phyloP scores from a whole-genome alignment of 2,113 vertebrate species.

The Riparia riparia region DNA sequence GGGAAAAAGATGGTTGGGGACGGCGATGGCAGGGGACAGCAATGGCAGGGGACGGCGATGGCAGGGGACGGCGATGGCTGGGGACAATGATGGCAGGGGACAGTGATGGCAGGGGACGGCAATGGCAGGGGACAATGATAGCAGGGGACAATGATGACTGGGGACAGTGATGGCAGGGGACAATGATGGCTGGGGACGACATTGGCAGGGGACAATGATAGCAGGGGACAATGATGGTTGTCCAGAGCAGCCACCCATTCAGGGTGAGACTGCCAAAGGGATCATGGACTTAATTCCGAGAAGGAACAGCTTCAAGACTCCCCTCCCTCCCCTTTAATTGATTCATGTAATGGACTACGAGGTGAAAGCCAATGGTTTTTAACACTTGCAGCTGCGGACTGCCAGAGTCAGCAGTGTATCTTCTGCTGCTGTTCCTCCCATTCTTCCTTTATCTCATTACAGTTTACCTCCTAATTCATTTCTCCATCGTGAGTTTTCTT shows the following conservation, averaged over 20 bases:
- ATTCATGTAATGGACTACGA: background rate
- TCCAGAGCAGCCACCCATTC: background rate
- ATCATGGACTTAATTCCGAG: background rate
- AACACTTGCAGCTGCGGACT: background rate
- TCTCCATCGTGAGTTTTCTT: background rate
- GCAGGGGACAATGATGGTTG: background rate
- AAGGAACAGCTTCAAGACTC: background rate
- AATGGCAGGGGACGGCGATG: too few relatives aligned
- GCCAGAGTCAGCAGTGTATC: background rate
- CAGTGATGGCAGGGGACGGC: background rate
- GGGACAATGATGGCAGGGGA: too few relatives aligned
- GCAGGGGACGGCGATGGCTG: background rate
- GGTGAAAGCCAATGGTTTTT: background rate
- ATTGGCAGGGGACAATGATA: background rate
- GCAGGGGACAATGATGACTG: too few relatives aligned
- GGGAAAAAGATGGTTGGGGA: too few relatives aligned
- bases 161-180: background rate
- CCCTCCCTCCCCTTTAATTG: background rate
- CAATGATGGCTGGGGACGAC: fast-evolving
- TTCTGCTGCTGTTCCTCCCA: background rate
- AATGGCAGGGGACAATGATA: background rate
- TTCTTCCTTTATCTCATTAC: background rate
- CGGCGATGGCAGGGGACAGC: too few relatives aligned
- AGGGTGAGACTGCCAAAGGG: background rate
- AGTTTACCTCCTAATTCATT: background rate